Conservation (phyloP, 2,113 vertebrate species). For the Numida meleagris region DNA sequence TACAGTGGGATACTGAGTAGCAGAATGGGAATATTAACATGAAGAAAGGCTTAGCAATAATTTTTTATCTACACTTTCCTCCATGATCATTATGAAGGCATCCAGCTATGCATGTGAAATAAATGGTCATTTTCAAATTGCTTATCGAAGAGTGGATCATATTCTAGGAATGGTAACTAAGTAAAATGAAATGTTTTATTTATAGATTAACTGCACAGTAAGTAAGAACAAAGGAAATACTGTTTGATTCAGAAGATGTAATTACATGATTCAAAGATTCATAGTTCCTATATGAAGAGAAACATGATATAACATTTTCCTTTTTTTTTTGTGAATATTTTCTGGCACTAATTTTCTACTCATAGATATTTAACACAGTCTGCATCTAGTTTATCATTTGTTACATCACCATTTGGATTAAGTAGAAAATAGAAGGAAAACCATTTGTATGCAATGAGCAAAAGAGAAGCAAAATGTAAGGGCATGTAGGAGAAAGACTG, state of each 20-base stretch:
- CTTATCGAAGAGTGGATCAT: neutral
- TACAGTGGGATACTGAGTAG: neutral
- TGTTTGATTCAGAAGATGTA: neutral
- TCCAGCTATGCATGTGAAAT: neutral
- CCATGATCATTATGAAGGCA: fast-evolving
- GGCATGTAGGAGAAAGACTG: neutral
- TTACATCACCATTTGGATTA: neutral
- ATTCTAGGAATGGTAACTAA: neutral
- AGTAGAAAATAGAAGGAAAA: neutral
- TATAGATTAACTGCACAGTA: neutral
- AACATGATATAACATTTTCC: neutral
- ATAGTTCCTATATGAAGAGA: neutral
- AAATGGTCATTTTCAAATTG: neutral
- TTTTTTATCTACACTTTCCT: neutral
- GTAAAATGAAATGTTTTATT: neutral
- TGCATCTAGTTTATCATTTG: neutral
- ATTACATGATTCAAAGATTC: neutral
- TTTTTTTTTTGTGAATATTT: neutral
- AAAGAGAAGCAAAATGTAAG: neutral
- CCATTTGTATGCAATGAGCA: neutral
- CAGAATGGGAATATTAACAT: neutral
- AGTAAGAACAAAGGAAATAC: neutral
- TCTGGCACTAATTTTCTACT: neutral
- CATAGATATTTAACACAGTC: neutral
- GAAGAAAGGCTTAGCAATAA: neutral